Base-by-base conservation (phyloP, 2,888 invertebrate species). In the Spodoptera littoralis region DNA sequence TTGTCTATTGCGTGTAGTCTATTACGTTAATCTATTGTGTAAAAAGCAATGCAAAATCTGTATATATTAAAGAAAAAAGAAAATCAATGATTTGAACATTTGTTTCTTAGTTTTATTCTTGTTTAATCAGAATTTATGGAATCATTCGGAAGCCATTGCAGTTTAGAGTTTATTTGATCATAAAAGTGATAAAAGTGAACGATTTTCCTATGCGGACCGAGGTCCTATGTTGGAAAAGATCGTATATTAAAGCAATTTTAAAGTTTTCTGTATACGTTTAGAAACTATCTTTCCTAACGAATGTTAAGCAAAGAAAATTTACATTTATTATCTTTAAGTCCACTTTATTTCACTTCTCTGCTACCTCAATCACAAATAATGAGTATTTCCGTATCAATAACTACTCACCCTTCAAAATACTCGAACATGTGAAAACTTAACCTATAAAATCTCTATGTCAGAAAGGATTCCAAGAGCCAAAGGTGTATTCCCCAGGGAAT, bases 361-460 rank as follows among this genome's bases (percentile, higher is more conserved):
- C 18, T 18, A 18, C 18, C 18, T 18, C 18, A 18, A 18, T 18
- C 18, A 18, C 18, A 18, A 18, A 18, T 18, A 18, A 18, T 18
- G 2, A 11, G 6, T 30, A 24, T 5, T 12, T 30, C 18, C 6
- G 6, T 30, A 4, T 5, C 30, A 30, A 30, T 30, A 30, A 30
- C 30, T 36, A 27, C 3, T 27, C 27, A 27, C 27, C 27, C 27
- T 27, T 4, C 27, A 27, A 27, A 27, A 3, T 27, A 27, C 27
- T 27, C 27, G 3, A 27, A 27, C 27, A 2, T 36, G 9, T 3
- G 60, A 69, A 76, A 80, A 82, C 73, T 70, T 74, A 61, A 56
- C 48, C 46, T 52, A 75, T 60, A 76, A 49, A 84, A 89, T 87
- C 82, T 87, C 78, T 83, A 87, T 86, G 69, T 68, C 80, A 85